A percentile compares a stretch with the other conserved stretches of the same genome.
Evolutionary conservation across 1,140 invertebrate species (phyloP).

Genomic region (Phymorhynchus buccinoides): DNA sequence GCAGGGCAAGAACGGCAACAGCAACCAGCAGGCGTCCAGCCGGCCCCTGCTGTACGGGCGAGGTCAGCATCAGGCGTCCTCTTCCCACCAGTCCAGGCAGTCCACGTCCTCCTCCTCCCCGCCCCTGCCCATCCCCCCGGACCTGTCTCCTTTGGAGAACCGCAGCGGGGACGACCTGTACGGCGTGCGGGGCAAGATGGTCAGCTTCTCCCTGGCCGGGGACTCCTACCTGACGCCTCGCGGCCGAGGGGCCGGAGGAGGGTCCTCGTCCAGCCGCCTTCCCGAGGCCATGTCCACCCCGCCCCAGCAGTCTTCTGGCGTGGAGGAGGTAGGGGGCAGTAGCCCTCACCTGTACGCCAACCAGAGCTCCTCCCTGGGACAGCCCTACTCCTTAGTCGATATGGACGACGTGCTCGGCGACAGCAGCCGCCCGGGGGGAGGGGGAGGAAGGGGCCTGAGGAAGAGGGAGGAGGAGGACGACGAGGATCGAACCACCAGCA

Average conservation of each 20-base stretch:
- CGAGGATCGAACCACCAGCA: slow-evolving; percentile 61
- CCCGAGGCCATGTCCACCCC: neutral
- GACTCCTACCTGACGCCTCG: slow-evolving; percentile 12
- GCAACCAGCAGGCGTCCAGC: neutral
- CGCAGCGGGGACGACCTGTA: slow-evolving; percentile 33
- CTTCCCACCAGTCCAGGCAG: neutral
- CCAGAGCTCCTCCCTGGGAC: slow-evolving; percentile 55
- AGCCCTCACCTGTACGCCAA: slow-evolving; percentile 49
- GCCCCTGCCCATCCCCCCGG: slow-evolving; percentile 23
- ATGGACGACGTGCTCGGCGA: slow-evolving; percentile 60
- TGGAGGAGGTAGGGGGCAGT: slow-evolving; percentile 14
- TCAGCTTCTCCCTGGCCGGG: slow-evolving; percentile 36
- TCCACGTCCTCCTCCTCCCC: neutral
- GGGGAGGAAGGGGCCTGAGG: slow-evolving; percentile 46
- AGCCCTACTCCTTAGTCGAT: slow-evolving; percentile 63
- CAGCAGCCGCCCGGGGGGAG: slow-evolving; percentile 29
- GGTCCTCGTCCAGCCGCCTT: neutral
- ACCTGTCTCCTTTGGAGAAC: slow-evolving; percentile 36
- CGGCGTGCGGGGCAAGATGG: slow-evolving; percentile 33
- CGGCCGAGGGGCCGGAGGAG: neutral
- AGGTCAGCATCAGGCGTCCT: neutral
- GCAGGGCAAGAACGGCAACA: neutral
- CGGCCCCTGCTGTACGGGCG: neutral
- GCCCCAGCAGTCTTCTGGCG: neutral
- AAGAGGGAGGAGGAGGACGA: slow-evolving; percentile 40